Base-by-base conservation (phyloP, 2,113 vertebrate species). In the Phodopus roborovskii region DNA sequence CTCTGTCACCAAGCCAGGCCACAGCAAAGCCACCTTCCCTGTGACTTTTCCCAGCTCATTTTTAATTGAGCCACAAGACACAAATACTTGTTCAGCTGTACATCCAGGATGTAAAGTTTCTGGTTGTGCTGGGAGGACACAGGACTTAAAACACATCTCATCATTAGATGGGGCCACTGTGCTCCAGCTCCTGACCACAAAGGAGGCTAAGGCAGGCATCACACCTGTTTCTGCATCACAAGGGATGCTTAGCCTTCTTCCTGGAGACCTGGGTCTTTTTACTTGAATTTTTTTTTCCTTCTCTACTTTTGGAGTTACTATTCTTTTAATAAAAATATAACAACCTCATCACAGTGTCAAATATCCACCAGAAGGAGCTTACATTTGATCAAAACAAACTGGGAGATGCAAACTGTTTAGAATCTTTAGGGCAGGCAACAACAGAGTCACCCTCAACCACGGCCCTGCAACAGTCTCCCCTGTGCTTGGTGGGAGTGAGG, bases 371-470 rank as follows among this genome's bases (percentile, higher is more conserved):
- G 86, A 86, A 3, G 2, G 82, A 95, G 22, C 74, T 94, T 77
- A 94, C 66, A 93, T 64, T 42, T 36, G 48, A 92, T 73, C 86
- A 78, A 60, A 94, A 96, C 83, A 89, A 95, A 92, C 30, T 7
- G 53, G 81, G 78, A 9, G 15, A 30, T 77, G 48, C 36, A 82
- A 82, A 66, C n/a, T 50, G 50, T 64, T 39, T 60, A 74, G 19
- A 83, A 74, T 75, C 64, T 1, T 60, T 71, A 73, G 78, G 45
- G 56, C 1, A 60, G 33, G 45, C 22, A 66, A 45, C 82, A 95
- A 77, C 73, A 64, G 83, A 77, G 77, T 60, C 86, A 81, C 64
- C 48, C 68, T 60, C 75, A 70, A 87, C 33, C 45, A 68, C 74
- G 16, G 24, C 7, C 73, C 45, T 3, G 20, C 12, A 66, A 75